These are phyloP conservation scores for Alligator mississippiensis DNA, from an alignment of 2,113 vertebrate genomes.

Conservation along the genomic window DNA sequence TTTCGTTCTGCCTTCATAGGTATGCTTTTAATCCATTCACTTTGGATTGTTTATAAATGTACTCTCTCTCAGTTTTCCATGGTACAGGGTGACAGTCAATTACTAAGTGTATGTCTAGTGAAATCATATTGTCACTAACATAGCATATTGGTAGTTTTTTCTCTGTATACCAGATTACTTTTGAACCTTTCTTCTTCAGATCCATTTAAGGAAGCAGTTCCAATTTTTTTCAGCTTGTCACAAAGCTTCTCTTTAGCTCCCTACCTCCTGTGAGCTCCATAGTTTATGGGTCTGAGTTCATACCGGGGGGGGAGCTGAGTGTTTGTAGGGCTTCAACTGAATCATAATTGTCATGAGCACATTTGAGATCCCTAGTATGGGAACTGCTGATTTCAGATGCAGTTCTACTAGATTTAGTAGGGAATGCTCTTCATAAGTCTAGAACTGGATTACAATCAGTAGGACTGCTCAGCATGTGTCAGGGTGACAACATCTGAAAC, in stretches of 20 bases:
- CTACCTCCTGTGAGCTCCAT: no score
- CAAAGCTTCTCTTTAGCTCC: no score
- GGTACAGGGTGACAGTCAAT: neutral
- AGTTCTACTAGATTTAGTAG: no score
- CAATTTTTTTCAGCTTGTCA: no score
- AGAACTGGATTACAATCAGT: neutral
- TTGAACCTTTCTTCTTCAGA: neutral
- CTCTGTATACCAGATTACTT: neutral
- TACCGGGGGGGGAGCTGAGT: no score
- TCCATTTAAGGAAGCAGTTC: neutral
- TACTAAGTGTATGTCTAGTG: neutral
- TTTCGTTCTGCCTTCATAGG: neutral
- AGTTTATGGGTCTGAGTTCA: no score
- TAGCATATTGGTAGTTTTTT: neutral
- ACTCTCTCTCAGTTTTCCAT: neutral
- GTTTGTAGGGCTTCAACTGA: no score
- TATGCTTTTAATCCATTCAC: neutral
- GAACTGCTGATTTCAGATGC: no score
- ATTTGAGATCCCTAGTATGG: no score
- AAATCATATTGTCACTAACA: neutral
- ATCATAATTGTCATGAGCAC: no score
- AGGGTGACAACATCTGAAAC: neutral
- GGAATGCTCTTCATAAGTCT: no score
- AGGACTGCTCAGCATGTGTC: neutral
- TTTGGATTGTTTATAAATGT: constrained; percentile 27